Base-by-base conservation (phyloP, 2,797 vertebrate genomes). In the Brachyrhaphis roseni region DNA sequence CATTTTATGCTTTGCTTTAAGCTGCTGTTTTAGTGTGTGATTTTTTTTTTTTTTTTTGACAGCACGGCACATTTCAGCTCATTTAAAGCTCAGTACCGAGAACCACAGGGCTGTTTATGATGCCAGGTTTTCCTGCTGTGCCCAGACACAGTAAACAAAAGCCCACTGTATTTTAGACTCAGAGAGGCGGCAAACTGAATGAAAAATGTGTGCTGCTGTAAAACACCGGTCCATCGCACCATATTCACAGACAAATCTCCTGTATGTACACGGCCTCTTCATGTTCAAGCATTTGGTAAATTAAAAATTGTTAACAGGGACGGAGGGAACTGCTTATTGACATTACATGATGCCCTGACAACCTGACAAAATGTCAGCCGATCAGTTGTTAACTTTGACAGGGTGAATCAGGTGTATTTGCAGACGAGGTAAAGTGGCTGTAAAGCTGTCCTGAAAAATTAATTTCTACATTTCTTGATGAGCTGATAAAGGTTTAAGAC, bases 141-240 rank as follows among this genome's bases (percentile, higher is more conserved):
- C 92, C 90, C 90, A 86, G 64, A 84, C 76, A 15, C 45, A 0
- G 84, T 88, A 92, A 92, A 95, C 93, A 95, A 94, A 93, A 92
- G 90, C 75, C 79, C 87, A 80, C 82, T 94, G 90, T 94, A 80
- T 83, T 90, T 84, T 20, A 77, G 77, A 88, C 82, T 81, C 43
- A 46, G 75, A 78, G 77, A 85, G 91, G 89, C 79, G 62, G 85
- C 46, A 80, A 78, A 45, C 71, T 41, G 75, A 79, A 73, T 36
- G 86, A 90, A 91, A 84, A 75, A 78, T 88, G 88, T 82, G 87
- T 80, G 51, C 81, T 79, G 46, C 78, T 70, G 84, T 49, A 41
- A 78, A 72, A 79, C 26, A 26, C 34, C 2, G 78, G 45, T 59
- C 81, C 83, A 53, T 88, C 59, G 53, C 18, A 13, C 49, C 68